Conservation (phyloP, 2,797 vertebrate species). For the Clarias pachynema region DNA sequence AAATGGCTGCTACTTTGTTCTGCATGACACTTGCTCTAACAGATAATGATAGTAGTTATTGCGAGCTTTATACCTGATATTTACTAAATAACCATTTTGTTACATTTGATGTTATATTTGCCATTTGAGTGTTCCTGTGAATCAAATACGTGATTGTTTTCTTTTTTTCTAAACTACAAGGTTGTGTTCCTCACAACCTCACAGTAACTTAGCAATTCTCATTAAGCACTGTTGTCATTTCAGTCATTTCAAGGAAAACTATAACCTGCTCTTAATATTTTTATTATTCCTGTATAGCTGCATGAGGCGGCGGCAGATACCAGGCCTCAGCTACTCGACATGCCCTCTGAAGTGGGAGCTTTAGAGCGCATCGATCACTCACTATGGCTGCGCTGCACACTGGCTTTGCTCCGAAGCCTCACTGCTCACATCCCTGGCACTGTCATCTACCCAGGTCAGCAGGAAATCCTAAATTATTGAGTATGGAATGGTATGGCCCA, state of each 20-base stretch:
- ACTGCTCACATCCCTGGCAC: conserved; percentile 68
- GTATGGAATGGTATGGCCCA: too few species aligned
- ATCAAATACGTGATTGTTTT: neutral
- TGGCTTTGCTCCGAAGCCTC: conserved; percentile 75
- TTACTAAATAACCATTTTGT: neutral
- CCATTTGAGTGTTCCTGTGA: neutral
- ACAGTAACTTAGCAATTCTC: neutral
- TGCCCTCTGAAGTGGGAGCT: conserved; percentile 69
- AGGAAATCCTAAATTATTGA: neutral
- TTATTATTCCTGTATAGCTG: conserved; percentile 31
- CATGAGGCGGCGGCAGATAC: neutral
- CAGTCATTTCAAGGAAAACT: conserved; percentile 11
- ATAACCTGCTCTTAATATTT: neutral
- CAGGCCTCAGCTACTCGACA: conserved; percentile 36
- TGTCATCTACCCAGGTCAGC: conserved; percentile 65
- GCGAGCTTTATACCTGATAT: too few species aligned
- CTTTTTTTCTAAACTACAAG: neutral
- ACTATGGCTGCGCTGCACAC: conserved; percentile 85
- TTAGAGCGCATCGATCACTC: conserved; percentile 71
- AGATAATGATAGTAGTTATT: neutral
- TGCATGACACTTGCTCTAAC: neutral
- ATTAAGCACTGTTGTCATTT: conserved; percentile 14
- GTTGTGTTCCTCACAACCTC: neutral
- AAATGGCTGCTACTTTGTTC: neutral
- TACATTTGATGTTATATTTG: neutral